Base-by-base conservation (phyloP, 2,113 vertebrate species). In the Megaptera novaeangliae region DNA sequence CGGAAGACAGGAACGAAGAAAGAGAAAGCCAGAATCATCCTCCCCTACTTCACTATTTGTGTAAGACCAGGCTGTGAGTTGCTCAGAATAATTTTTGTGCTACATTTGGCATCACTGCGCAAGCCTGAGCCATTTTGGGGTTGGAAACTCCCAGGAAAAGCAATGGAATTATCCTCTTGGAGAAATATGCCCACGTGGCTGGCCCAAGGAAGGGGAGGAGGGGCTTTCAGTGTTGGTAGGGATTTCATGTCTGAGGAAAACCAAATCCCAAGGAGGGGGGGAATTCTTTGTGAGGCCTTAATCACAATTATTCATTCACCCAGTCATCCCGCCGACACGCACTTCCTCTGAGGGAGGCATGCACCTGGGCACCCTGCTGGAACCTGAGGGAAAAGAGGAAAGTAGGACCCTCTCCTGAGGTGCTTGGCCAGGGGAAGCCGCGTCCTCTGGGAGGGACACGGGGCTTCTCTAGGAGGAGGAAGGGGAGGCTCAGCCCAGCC, bases 101-200 rank as follows among this genome's bases (percentile, higher is more conserved):
- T 39, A 17, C 36, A 71, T 81, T 90, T 89, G 95, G 92, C 81
- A 78, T 10, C 95, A 83, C 66, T 95, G 74, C 39, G 2, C 29
- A 89, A 93, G 90, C 66, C 88, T 31, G 92, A 93, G 75, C 78
- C 72, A 55, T 91, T 89, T 91, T 86, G 64, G 88, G 78, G 69
- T 69, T 96, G 91, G 93, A 96, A 90, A 95, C n/a, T 94, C 91
- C 87, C 64, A 52, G 78, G 49, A 66, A 93, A 92, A 82, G 59
- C 0, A 52, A 77, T n/a, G 34, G 93, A 81, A 92, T 95, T 81
- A 61, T 88, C 72, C 52, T 91, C 44, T 78, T 68, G 21, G 75
- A 94, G 71, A 89, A 85, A 75, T 82, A 41, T 10, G 29, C 72
- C 78, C 81, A 10, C 68, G 18, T 46, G 52, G 64, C 72, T 34